Evolutionary conservation across 2,797 vertebrate species (phyloP).

Genomic region (Loriculus beryllinus): DNA sequence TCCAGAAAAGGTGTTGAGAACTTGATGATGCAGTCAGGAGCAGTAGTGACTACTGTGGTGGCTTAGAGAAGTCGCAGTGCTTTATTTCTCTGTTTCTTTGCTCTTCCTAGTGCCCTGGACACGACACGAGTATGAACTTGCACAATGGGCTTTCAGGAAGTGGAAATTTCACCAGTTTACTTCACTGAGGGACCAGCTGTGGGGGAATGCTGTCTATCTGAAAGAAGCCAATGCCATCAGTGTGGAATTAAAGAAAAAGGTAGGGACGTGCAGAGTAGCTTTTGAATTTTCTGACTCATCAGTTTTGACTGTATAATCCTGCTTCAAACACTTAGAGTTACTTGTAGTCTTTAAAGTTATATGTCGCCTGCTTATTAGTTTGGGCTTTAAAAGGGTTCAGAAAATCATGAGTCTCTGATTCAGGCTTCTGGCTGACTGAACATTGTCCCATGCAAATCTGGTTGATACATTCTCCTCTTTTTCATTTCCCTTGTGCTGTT

Average conservation of each 20-base stretch:
- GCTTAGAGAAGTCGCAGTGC: neutral
- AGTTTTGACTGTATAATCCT: neutral
- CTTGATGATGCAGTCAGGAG: neutral
- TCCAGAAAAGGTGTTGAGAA: neutral
- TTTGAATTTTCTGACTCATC: neutral
- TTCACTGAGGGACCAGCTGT: conserved; percentile 93
- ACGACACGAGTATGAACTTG: conserved; percentile 91
- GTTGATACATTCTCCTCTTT: neutral
- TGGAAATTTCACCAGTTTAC: conserved; percentile 99
- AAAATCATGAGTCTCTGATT: neutral
- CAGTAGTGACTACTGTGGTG: neutral
- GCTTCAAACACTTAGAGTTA: neutral
- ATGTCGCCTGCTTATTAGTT: neutral
- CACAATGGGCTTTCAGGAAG: conserved; percentile 97
- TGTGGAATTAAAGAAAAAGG: conserved; percentile 98
- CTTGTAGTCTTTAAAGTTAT: neutral
- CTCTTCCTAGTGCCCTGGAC: conserved; percentile 88
- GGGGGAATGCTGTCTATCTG: conserved; percentile 96
- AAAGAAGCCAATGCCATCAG: conserved; percentile 99
- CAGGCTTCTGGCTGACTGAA: neutral
- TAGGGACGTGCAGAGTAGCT: conserved; percentile 36
- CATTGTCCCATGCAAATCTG: neutral
- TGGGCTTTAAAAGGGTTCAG: neutral
- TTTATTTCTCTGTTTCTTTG: neutral
- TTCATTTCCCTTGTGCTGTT: neutral